Evolutionary conservation across 2,888 invertebrate genomes (phyloP).

Genomic region (Lasioglossum figueresi): DNA sequence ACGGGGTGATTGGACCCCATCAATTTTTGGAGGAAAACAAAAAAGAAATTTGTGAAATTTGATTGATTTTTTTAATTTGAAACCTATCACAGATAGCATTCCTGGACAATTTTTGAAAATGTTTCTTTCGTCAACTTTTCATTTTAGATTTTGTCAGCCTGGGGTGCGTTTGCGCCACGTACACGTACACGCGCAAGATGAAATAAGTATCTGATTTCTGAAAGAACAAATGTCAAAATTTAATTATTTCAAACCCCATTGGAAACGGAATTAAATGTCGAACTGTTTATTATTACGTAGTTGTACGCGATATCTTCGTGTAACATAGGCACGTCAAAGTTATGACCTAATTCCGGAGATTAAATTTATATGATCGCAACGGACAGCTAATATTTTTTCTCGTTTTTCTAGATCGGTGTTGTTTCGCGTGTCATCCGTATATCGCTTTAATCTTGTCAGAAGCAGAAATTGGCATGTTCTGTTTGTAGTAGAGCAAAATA

Average conservation of each 20-base stretch:
- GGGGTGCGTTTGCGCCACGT: too few relatives aligned
- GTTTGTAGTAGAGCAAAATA: constrained; percentile 17
- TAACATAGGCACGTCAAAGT: not conserved
- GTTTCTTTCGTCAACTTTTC: too few relatives aligned
- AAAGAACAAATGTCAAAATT: not conserved
- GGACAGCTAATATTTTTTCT: not conserved
- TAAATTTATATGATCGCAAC: not conserved
- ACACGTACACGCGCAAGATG: too few relatives aligned
- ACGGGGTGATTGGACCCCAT: too few relatives aligned
- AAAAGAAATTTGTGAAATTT: too few relatives aligned
- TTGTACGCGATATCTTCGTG: too few relatives aligned
- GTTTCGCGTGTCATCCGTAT: not conserved
- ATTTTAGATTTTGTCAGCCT: too few relatives aligned
- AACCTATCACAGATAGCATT: too few relatives aligned
- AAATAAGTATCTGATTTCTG: not conserved
- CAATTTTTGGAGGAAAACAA: too few relatives aligned
- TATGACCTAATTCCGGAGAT: not conserved
- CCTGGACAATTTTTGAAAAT: too few relatives aligned
- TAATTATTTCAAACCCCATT: accelerated
- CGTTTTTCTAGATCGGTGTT: not conserved
- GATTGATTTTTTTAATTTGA: too few relatives aligned
- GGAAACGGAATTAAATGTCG: not conserved
- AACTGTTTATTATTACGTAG: not conserved
- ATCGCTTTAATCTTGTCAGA: not conserved
- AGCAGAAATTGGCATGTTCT: constrained; percentile 14